phyloP scores from a whole-genome alignment of 2,888 invertebrate genomes.

The Sinelater perroti region DNA sequence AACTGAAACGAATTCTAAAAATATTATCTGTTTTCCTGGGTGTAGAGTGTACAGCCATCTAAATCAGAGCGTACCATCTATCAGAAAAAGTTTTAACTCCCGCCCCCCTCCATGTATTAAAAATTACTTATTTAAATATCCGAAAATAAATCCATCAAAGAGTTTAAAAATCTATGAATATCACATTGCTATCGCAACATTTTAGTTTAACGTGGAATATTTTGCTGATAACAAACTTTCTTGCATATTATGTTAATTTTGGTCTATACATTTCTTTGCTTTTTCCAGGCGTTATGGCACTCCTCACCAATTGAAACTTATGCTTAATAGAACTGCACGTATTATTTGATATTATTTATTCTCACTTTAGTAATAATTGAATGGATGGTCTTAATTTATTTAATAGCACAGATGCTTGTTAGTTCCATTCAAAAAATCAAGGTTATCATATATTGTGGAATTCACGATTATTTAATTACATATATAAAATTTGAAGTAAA shows the following conservation, averaged over 20 bases:
- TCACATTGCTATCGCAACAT: slow-evolving; percentile 96
- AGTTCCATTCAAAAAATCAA: slow-evolving; percentile 89
- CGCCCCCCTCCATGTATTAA: slow-evolving; percentile 68
- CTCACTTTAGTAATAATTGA: slow-evolving; percentile 98
- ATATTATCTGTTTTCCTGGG: slow-evolving; percentile 96
- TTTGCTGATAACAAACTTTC: slow-evolving; percentile 91
- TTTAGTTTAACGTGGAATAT: slow-evolving; percentile 88
- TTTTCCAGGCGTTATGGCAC: slow-evolving; percentile 96
- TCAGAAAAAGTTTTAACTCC: slow-evolving; percentile 91
- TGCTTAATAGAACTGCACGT: slow-evolving; percentile 94
- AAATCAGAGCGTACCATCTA: slow-evolving; percentile 85
- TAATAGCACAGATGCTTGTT: slow-evolving; percentile 93
- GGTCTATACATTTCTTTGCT: slow-evolving; percentile 95
- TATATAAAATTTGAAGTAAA: slow-evolving; percentile 83
- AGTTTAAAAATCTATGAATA: slow-evolving; percentile 95
- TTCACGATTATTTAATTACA: slow-evolving; percentile 93
- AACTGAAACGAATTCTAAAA: slow-evolving; percentile 75
- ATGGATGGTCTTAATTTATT: slow-evolving; percentile 96
- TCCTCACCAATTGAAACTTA: slow-evolving; percentile 92
- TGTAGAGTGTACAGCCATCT: slow-evolving; percentile 88
- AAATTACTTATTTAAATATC: slow-evolving; percentile 81
- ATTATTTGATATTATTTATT: slow-evolving; percentile 95
- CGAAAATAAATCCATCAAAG: slow-evolving; percentile 77
- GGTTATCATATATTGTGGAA: slow-evolving; percentile 97
- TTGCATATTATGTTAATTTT: slow-evolving; percentile 98